phyloP scores from a whole-genome alignment of 2,797 vertebrate species.

The Sebastes kiyomatsui region DNA sequence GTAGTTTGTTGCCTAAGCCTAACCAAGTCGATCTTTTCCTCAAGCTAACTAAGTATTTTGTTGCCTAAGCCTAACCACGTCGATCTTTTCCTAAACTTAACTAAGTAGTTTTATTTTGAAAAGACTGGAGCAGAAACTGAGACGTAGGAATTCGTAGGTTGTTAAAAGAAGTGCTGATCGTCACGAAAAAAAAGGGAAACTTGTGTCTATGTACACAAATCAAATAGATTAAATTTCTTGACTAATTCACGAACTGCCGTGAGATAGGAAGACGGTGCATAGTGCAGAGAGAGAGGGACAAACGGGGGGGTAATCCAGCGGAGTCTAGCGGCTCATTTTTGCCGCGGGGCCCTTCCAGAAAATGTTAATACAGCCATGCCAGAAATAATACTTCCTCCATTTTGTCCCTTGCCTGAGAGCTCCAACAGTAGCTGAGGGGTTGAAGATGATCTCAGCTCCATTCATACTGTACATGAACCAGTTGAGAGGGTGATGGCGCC shows the following conservation, averaged over 20 bases:
- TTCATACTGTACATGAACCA: constrained; percentile 96
- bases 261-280: background rate
- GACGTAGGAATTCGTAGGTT: no score
- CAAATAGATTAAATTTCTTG: no score
- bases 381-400: background rate
- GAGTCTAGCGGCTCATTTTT: background rate
- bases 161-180: no score
- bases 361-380: background rate
- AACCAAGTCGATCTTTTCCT: no score
- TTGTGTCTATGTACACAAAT: no score
- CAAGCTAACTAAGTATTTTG: no score
- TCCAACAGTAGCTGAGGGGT: constrained; percentile 94
- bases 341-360: background rate
- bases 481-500: constrained; percentile 97
- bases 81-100: no score
- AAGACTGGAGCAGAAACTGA: no score
- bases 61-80: no score
- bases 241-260: background rate
- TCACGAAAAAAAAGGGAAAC: no score
- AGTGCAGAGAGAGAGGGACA: background rate
- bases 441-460: constrained; percentile 97
- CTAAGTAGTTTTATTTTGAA: no score
- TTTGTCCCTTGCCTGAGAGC: constrained; percentile 85
- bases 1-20: no score
- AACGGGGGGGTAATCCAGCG: background rate